Conservation (phyloP, 2,113 vertebrate species). For the Papio anubis region DNA sequence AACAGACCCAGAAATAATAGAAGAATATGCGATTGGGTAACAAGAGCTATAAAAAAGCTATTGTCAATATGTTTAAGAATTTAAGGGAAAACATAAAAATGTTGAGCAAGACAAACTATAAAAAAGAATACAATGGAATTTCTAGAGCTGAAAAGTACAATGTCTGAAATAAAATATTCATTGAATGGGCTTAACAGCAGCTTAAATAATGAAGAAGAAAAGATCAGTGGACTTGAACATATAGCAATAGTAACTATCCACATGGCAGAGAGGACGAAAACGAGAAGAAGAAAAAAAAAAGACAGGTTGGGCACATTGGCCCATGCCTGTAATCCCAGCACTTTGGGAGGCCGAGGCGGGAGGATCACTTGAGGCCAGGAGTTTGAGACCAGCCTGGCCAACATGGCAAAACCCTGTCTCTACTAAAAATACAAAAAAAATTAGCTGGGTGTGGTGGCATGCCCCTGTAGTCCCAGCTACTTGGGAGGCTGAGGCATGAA, state of each 20-base stretch:
- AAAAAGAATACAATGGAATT: not conserved
- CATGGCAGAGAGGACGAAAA: not conserved
- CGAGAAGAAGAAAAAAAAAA: not conserved
- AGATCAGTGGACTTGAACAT: not conserved
- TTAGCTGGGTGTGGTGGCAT: no score
- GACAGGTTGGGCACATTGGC: no score
- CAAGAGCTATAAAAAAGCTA: not conserved
- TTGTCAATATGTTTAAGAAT: not conserved
- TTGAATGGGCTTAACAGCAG: not conserved
- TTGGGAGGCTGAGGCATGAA: no score
- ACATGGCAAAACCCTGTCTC: rapidly evolving
- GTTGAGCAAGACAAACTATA: not conserved
- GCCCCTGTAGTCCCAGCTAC: no score
- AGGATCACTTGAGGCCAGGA: no score
- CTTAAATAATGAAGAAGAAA: not conserved
- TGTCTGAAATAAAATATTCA: not conserved
- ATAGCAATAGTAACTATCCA: not conserved
- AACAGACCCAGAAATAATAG: not conserved
- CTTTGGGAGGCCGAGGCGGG: no score
- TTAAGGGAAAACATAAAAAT: not conserved
- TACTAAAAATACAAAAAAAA: no score
- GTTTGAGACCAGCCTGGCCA: no score
- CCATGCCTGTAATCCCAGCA: no score
- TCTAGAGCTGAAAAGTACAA: not conserved
- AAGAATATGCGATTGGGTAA: not conserved